These are phyloP conservation scores for Ochropleura leucogaster DNA, from an alignment of 2,888 invertebrate species.

Conservation along the genomic window DNA sequence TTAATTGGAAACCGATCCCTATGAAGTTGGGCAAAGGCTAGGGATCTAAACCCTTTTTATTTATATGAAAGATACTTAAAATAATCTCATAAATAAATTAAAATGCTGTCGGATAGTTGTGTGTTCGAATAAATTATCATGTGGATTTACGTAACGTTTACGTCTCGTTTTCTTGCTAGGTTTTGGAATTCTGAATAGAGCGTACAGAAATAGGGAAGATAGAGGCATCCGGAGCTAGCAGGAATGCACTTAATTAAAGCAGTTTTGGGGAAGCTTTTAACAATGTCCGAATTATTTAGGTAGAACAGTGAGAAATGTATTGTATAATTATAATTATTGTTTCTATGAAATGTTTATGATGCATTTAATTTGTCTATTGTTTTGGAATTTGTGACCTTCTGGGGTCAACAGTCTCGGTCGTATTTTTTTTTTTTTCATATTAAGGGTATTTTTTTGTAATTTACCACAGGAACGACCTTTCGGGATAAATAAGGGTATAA, in stretches of 20 bases:
- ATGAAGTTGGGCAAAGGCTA: too few species aligned
- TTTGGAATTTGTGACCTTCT: neutral
- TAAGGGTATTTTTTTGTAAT: too few species aligned
- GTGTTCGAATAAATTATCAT: neutral
- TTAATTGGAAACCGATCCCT: too few species aligned
- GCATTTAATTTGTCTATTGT: neutral
- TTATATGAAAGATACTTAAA: neutral
- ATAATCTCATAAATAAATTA: neutral
- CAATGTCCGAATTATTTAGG: slow-evolving; percentile 35
- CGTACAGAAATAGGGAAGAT: slow-evolving; percentile 17
- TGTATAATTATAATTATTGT: slow-evolving; percentile 9
- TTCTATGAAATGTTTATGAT: slow-evolving; percentile 10
- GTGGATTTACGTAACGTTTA: neutral
- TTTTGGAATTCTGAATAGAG: neutral
- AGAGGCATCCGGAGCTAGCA: slow-evolving; percentile 30
- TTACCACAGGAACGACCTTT: too few species aligned
- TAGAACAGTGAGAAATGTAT: slow-evolving; percentile 7
- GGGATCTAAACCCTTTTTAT: neutral
- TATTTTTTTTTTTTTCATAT: too few species aligned
- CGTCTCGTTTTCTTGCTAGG: neutral
- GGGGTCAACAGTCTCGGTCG: neutral
- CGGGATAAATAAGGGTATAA: too few species aligned
- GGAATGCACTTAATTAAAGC: slow-evolving; percentile 57
- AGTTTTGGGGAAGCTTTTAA: slow-evolving; percentile 43
- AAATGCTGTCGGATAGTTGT: neutral